Evolutionary conservation across 2,888 invertebrate species (phyloP), one percentile per base, ranked within the genome.

Genomic region (Pemphredon lugubris): DNA sequence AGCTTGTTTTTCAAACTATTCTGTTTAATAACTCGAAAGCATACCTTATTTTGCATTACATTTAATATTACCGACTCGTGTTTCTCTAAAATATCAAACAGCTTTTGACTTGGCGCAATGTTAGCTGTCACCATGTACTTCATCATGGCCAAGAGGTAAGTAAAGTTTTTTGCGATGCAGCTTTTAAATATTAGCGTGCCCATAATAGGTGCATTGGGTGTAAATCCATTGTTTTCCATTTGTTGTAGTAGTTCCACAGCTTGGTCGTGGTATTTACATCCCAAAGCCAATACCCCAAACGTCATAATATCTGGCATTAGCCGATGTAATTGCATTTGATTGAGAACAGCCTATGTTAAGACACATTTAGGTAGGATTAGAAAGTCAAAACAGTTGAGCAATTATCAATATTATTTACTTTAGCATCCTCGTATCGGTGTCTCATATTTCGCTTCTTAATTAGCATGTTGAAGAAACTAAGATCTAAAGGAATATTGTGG

Each of bases 381-480:
- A 32, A 0, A 9, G 5, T 40, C 4, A 16, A 40, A 6, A 40
- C 9, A 16, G 16, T 11, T 40, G 14, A 9, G 45, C 21, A 14
- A 5, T 3, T 26, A 5, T 26, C 3, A 26, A 26, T 26, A 7
- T 5, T n/a, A 60, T 91, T 90, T 91, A 95, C 95, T 90, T 92
- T 93, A 11, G 96, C 97, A 78, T 91, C 92, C 54, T 92, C 91
- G 87, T 94, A 94, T 86, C 96, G 94, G 63, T 89, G 91, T 75
- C 96, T 91, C 84, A 93, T 90, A 84, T 94, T 94, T 64, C 96
- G 92, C 86, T 94, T 96, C 84, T 95, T 96, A 55, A 98, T 97
- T 7, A 98, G 91, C 90, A 95, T 93, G 88, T 97, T 98, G 84
- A 94, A 97, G 88, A 97, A 96, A 86, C 94, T 94, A 60, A 95